Evolutionary conservation across 2,888 invertebrate genomes (phyloP).

Genomic region (Adineta ricciae): DNA sequence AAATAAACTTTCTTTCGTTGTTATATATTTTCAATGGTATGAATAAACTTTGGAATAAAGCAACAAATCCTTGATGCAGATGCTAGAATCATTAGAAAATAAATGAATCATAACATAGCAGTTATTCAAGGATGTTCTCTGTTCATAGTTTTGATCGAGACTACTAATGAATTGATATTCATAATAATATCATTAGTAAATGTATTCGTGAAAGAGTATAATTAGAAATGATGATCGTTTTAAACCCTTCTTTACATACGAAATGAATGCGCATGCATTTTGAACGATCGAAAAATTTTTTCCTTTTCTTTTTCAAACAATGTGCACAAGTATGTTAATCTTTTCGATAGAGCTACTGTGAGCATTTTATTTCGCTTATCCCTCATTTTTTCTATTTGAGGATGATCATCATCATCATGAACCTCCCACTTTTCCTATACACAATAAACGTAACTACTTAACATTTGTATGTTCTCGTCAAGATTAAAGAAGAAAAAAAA

Average conservation of each 20-base stretch:
- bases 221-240: not conserved
- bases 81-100: not conserved
- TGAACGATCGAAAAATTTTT: not conserved
- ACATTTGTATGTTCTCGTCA: not conserved
- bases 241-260: not conserved
- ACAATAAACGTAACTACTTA: not conserved
- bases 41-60: not conserved
- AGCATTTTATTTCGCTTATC: slow-evolving; percentile 8
- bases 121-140: not conserved
- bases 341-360: slow-evolving; percentile 6
- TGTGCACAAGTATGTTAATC: slow-evolving; percentile 9
- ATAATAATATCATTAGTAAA: not conserved
- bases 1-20: not conserved
- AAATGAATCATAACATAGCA: not conserved
- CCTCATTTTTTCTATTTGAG: slow-evolving; percentile 8
- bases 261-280: not conserved
- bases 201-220: not conserved
- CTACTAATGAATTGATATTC: no score
- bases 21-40: not conserved
- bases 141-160: no score
- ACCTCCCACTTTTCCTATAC: not conserved
- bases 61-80: not conserved
- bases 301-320: not conserved
- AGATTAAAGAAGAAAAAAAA: not conserved
- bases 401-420: not conserved